Evolutionary conservation across 2,797 vertebrate genomes (phyloP), one percentile per base, ranked within the genome.

Genomic region (Bufotes viridis): DNA sequence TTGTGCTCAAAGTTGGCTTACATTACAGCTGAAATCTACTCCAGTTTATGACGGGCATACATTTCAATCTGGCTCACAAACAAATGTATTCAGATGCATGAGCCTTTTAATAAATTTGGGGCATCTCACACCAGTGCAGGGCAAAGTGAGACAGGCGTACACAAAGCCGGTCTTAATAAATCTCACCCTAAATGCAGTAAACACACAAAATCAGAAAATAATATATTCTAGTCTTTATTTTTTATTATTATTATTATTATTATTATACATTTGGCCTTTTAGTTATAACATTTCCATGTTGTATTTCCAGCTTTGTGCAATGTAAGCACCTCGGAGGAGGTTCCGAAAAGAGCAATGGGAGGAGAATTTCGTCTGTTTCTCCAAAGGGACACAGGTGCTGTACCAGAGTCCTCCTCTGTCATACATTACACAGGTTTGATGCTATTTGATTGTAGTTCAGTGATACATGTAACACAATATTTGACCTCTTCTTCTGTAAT

Each of bases 241-340:
- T 7, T n/a, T 76, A 13, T 34, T 76, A 53, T 51, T 18, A 42
- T 42, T 42, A 42, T 53, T 18, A 42, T 42, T 42, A 42, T 42
- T 42, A 42, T 42, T 76, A 51, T 51, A 53, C 53, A 53, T 76
- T 53, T 0, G 13, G 14, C 4, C 26, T 42, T 53, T 13, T 24
- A 53, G 4, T 22, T n/a, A 24, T 78, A 20, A 63, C 14, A 4
- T 76, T 76, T 75, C 22, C 18, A 55, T 83, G 13, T 78, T 87
- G n/a, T 82, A 2, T 81, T 78, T 82, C 29, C 81, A 82, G 86
- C 74, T 78, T 29, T 85, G 24, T 78, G 84, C 84, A 78, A 78
- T 85, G 84, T 78, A 78, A 49, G 49, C 11, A 17, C 18, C 58
- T 67, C 17, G 61, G 80, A n/a, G 60, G 24, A 42, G 24, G 18